Evolutionary conservation across 2,113 vertebrate genomes (phyloP), one percentile per base, ranked within the genome.

Genomic region (Epinephelus cyanopodus): DNA sequence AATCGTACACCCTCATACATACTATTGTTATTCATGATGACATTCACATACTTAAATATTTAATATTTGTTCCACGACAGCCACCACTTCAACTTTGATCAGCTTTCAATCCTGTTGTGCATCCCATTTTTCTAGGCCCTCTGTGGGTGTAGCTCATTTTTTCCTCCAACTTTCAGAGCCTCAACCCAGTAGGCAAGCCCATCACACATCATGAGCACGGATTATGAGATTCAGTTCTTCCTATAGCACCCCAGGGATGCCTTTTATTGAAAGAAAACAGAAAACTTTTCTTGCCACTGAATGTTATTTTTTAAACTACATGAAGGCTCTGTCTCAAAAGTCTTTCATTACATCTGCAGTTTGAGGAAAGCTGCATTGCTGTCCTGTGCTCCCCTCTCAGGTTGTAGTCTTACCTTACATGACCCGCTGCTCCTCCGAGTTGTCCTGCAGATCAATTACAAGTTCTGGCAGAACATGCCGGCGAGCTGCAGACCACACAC

Each of bases 321-420:
- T 56, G 50, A 54, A 27, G 6, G 6, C 33, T 83, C 5, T 39
- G 33, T 52, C 58, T 84, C 17, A 11, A 64, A 74, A 50, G 69
- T 18, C 23, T 75, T 70, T 70, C 3, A 64, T 18, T 52, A 45
- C 70, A 73, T 70, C 33, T 64, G 81, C 39, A 74, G 56, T 54
- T 64, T 73, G 42, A 79, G 54, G 10, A 37, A 56, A 47, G 6
- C 48, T 81, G 74, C 29, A 47, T 25, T n/a, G 61, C 50, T 29
- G 52, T 39, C 53, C 21, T 19, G 60, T 3, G 1, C 57, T 37
- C 50, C 66, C 65, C 63, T 83, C 33, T 83, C 33, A 17, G 58
- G 52, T 66, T 60, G 53, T 63, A 47, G 45, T 61, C 69, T 89
- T 73, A 89, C 90, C 91, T 92, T 83, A 85, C 45, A 1, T 90